Evolutionary conservation across 2,888 invertebrate species (phyloP).

Genomic region (Platynereis dumerilii): DNA sequence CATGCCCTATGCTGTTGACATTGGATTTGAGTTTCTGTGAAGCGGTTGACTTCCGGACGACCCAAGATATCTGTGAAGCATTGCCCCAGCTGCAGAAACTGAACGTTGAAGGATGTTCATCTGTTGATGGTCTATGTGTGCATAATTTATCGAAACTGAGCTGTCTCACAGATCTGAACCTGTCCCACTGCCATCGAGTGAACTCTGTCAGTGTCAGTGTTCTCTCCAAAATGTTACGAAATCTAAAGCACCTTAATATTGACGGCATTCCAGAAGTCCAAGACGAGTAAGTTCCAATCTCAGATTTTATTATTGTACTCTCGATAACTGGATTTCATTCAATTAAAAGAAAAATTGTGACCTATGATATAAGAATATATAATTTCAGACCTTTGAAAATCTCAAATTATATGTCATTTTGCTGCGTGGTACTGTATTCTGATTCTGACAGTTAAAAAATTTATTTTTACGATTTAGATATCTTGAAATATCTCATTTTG

Average conservation of each 20-base stretch:
- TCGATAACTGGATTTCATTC: no score
- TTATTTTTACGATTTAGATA: no score
- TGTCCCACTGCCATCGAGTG: not conserved
- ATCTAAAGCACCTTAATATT: slow-evolving; percentile 1
- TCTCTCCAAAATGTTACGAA: not conserved
- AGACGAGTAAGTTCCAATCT: slow-evolving; percentile 1
- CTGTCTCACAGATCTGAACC: not conserved
- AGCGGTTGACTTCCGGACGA: not conserved
- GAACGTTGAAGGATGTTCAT: not conserved
- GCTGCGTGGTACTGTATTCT: no score
- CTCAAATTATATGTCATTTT: no score
- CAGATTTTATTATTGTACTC: no score
- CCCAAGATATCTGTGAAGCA: not conserved
- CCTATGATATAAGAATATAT: no score
- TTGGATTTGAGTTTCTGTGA: slow-evolving; percentile 9
- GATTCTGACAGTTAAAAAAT: no score
- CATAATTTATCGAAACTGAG: not conserved
- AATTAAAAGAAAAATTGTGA: no score
- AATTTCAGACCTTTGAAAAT: no score
- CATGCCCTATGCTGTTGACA: not conserved
- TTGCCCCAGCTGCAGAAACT: not conserved
- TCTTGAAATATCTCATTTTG: no score
- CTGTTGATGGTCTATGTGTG: not conserved
- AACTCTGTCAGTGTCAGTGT: not conserved
- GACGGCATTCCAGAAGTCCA: not conserved